Conservation (phyloP, 2,888 invertebrate species). For the Marronus borbonicus region DNA sequence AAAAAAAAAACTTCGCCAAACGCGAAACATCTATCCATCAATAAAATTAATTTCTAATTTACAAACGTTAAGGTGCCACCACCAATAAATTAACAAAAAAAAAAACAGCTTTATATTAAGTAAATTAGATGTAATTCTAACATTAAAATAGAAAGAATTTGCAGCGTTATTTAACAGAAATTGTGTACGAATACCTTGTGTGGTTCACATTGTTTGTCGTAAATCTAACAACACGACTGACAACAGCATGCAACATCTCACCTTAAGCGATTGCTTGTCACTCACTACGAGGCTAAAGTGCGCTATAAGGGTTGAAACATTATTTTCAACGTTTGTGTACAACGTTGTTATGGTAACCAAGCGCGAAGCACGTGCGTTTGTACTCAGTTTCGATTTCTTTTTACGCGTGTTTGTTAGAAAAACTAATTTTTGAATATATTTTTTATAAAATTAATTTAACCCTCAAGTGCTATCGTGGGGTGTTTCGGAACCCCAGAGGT, state of each 20-base stretch:
- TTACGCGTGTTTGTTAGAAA: no score
- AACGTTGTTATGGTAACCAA: conserved; percentile 35
- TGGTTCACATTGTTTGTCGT: conserved; percentile 50
- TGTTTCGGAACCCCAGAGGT: no score
- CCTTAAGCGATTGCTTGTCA: conserved; percentile 52
- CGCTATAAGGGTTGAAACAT: conserved; percentile 34
- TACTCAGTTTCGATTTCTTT: not conserved
- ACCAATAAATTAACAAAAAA: no score
- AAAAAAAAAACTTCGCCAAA: conserved; percentile 8
- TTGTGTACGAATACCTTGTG: conserved; percentile 42
- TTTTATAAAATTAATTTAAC: no score
- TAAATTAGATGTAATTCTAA: not conserved
- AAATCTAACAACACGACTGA: conserved; percentile 49
- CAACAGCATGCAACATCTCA: conserved; percentile 54
- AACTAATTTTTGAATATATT: no score
- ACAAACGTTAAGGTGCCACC: no score
- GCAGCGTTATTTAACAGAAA: conserved; percentile 10
- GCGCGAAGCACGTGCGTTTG: conserved; percentile 20
- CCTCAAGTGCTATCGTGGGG: no score
- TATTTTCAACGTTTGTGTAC: conserved; percentile 50
- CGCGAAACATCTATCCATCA: conserved; percentile 14
- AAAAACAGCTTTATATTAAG: no score
- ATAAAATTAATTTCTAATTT: conserved; percentile 18
- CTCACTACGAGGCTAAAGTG: conserved; percentile 41
- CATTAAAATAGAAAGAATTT: not conserved